phyloP scores from a whole-genome alignment of 2,797 vertebrate species.

The Brachyrhaphis roseni region DNA sequence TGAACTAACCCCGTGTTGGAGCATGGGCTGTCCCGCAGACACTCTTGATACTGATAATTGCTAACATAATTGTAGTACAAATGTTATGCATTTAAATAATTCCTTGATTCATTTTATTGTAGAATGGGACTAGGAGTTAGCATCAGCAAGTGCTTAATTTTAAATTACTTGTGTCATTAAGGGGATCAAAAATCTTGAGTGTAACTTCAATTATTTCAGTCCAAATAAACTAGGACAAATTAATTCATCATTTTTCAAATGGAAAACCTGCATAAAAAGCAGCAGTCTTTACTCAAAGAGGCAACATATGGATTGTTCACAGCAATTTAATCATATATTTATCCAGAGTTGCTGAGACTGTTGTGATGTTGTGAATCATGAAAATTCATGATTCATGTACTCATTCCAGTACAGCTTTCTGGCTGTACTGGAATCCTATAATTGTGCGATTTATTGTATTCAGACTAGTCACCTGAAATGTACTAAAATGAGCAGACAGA shows the following conservation, averaged over 20 bases:
- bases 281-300: background rate
- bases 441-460: slow-evolving; percentile 1
- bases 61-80: background rate
- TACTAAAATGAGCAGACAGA: slow-evolving; percentile 18
- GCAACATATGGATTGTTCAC: background rate
- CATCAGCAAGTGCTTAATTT: background rate
- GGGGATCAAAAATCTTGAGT: background rate
- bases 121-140: background rate
- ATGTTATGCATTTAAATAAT: background rate
- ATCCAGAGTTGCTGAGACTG: background rate
- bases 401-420: too few species aligned
- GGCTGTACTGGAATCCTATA: too few species aligned
- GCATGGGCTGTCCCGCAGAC: background rate
- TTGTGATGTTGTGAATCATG: background rate
- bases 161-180: background rate
- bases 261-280: background rate
- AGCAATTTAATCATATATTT: background rate
- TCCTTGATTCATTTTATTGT: background rate
- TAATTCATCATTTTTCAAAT: background rate
- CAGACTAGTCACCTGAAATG: slow-evolving; percentile 25
- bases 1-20: background rate
- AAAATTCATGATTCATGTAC: too few species aligned
- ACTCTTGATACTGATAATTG: background rate
- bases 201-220: background rate
- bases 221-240: background rate